A percentile compares a stretch with the other conserved stretches of the same genome.
These are phyloP conservation scores for Cisticola juncidis DNA, from an alignment of 2,113 vertebrate species.

Conservation along the genomic window DNA sequence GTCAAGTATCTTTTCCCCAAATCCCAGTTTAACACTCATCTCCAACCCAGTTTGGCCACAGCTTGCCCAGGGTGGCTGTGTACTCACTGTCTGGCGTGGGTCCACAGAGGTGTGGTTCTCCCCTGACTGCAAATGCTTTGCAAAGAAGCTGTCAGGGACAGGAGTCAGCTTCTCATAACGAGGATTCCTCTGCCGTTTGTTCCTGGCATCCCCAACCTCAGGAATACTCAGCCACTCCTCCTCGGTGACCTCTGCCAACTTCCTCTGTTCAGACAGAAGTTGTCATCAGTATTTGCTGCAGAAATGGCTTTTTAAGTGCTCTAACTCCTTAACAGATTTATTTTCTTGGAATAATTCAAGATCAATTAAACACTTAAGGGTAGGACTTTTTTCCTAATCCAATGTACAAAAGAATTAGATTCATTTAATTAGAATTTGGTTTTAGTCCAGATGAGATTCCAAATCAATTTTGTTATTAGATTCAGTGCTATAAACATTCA, in stretches of 20 bases:
- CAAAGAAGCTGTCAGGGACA: constrained; percentile 96
- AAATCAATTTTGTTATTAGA: background rate
- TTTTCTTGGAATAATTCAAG: background rate
- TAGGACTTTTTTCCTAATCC: background rate
- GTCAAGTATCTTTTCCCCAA: background rate
- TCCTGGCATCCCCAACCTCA: constrained; percentile 95
- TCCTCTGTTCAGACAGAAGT: constrained; percentile 77
- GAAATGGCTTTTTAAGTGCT: background rate
- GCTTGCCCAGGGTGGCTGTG: background rate
- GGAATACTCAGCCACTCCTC: constrained; percentile 99
- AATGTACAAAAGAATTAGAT: background rate
- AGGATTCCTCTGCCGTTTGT: constrained; percentile 95
- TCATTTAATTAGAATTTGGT: background rate
- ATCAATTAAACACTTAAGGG: background rate
- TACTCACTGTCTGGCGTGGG: constrained; percentile 89
- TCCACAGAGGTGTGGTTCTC: constrained; percentile 92
- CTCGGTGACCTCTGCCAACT: constrained; percentile 92
- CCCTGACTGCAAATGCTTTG: constrained; percentile 92
- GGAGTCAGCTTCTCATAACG: constrained; percentile 96
- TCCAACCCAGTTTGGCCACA: rapidly evolving
- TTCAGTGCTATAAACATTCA: background rate
- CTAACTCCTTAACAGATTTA: background rate
- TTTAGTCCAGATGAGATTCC: background rate
- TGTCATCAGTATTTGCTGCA: background rate
- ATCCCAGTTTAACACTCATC: background rate